These are phyloP conservation scores for Trichonephila clavipes DNA, from an alignment of 1,140 invertebrate species.

Conservation along the genomic window DNA sequence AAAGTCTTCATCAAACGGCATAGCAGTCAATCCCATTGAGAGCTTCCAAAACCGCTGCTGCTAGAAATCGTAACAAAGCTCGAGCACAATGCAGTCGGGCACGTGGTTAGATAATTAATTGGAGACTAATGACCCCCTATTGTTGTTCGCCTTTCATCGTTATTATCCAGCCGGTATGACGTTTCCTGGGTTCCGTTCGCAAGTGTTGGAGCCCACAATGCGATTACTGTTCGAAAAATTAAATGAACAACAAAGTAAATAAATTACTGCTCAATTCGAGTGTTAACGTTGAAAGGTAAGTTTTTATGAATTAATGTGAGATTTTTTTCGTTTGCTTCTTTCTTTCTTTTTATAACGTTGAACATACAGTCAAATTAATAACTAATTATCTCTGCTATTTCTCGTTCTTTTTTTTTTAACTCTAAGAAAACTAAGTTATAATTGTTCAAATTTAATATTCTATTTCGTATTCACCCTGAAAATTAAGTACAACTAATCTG, in stretches of 20 bases:
- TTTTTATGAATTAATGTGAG: not conserved
- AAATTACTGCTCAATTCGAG: not conserved
- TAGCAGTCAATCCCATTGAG: slow-evolving; percentile 10
- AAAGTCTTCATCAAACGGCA: slow-evolving; percentile 28
- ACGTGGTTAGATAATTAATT: slow-evolving; percentile 61
- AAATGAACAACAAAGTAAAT: not conserved
- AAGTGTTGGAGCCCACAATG: not conserved
- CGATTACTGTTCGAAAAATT: not conserved
- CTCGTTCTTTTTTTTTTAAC: no score
- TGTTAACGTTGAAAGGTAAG: not conserved
- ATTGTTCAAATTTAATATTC: no score
- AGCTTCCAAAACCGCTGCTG: not conserved
- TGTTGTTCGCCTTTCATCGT: slow-evolving; percentile 51
- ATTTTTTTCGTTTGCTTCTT: not conserved
- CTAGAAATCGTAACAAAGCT: slow-evolving; percentile 13
- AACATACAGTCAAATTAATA: not conserved
- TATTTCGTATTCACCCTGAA: no score
- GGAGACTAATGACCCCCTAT: slow-evolving; percentile 59
- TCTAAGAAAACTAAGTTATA: no score
- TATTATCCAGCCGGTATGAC: slow-evolving; percentile 10
- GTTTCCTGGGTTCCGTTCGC: not conserved
- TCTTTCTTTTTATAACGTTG: no score
- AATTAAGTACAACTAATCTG: no score
- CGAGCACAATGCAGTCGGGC: slow-evolving; percentile 36
- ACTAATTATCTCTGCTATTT: not conserved